Evolutionary conservation across 2,113 vertebrate species (phyloP).

Genomic region (Pelecanus crispus): DNA sequence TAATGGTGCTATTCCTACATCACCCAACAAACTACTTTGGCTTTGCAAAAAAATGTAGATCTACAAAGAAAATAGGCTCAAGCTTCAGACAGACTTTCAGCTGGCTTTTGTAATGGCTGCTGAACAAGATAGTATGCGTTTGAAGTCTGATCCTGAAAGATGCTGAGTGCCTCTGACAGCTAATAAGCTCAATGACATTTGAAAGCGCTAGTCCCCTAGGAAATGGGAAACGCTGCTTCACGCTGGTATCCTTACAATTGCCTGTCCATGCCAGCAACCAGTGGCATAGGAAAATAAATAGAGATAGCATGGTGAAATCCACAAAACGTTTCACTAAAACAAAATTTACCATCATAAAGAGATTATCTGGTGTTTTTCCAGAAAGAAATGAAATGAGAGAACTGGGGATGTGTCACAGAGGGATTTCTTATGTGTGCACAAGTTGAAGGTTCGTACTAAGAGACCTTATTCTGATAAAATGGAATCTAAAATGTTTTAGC

Average conservation of each 20-base stretch:
- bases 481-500: not conserved
- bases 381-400: not conserved
- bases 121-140: not conserved
- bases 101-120: not conserved
- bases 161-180: slow-evolving; percentile 21
- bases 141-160: not conserved
- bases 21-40: rapidly evolving
- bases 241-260: not conserved
- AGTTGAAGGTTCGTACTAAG: not conserved
- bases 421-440: not conserved
- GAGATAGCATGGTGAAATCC: not conserved
- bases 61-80: not conserved
- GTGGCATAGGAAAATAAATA: not conserved
- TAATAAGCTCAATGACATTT: slow-evolving; percentile 36
- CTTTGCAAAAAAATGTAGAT: not conserved
- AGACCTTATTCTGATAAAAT: not conserved
- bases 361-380: not conserved
- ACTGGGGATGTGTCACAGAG: not conserved
- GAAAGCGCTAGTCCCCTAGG: not conserved
- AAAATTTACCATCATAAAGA: not conserved
- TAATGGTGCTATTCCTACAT: rapidly evolving
- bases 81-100: not conserved
- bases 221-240: not conserved
- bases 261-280: not conserved
- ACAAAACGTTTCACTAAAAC: not conserved